Evolutionary conservation across 2,113 vertebrate genomes (phyloP).

Genomic region (Pachyramphus minor): DNA sequence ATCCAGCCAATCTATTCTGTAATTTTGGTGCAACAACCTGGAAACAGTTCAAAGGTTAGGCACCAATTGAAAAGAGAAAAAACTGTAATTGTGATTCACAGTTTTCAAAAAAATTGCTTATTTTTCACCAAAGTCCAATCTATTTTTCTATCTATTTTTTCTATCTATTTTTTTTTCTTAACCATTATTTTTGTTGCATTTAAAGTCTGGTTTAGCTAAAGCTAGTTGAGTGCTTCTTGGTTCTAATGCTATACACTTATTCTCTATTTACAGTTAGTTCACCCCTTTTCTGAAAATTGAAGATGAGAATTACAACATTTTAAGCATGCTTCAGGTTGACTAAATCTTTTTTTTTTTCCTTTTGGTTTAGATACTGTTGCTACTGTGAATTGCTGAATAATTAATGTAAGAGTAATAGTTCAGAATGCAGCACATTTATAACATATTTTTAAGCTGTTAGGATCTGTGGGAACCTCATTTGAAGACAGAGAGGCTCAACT

Average conservation of each 20-base stretch:
- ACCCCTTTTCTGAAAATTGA: background rate
- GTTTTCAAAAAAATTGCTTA: background rate
- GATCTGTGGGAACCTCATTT: too few relatives aligned
- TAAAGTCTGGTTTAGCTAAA: background rate
- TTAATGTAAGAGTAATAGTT: background rate
- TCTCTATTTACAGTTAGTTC: background rate
- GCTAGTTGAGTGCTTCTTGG: background rate
- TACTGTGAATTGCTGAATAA: background rate
- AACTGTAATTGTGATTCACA: background rate
- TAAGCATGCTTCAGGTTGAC: background rate
- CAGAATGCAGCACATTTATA: background rate
- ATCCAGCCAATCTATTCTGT: background rate
- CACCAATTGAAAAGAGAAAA: background rate
- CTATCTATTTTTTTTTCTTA: too few relatives aligned
- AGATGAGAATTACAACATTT: background rate
- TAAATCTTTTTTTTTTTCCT: background rate
- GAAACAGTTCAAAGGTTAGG: background rate
- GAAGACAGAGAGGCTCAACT: too few relatives aligned
- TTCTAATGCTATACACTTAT: background rate
- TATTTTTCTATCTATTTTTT: background rate
- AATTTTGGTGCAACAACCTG: background rate
- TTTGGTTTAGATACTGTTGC: background rate
- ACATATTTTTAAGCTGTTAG: background rate
- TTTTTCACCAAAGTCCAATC: background rate
- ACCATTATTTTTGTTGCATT: background rate